phyloP scores from a whole-genome alignment of 35 echinoderm and acorn worm genomes.

The Ophiothrix spiculata region DNA sequence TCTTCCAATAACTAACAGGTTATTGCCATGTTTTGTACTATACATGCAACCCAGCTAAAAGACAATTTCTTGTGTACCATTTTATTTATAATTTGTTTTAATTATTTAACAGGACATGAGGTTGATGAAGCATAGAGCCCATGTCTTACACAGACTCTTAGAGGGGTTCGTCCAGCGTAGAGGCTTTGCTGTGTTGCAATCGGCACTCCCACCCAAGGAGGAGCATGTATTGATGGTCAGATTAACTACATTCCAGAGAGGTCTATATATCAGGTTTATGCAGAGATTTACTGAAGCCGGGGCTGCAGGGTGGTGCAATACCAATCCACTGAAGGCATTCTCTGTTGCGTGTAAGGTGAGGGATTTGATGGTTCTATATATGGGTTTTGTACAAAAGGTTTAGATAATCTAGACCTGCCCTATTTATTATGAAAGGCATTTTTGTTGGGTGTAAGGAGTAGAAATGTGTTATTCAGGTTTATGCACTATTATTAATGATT shows the following conservation, averaged over 20 bases:
- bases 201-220: conserved; percentile 68
- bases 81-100: background rate
- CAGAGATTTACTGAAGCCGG: conserved; percentile 90
- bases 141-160: conserved; percentile 79
- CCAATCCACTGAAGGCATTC: conserved; percentile 94
- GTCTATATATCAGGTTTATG: conserved; percentile 80
- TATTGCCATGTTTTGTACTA: background rate
- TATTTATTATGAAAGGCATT: no score
- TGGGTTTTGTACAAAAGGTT: no score
- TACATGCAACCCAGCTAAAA: background rate
- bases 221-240: conserved; percentile 82
- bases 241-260: conserved; percentile 79
- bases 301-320: conserved; percentile 70
- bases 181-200: conserved; percentile 63
- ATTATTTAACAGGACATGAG: conserved; percentile 71
- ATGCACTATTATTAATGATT: no score
- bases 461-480: no score
- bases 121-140: conserved; percentile 84
- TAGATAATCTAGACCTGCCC: no score
- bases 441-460: no score
- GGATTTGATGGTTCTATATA: no score
- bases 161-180: conserved; percentile 89
- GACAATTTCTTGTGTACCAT: background rate
- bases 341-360: conserved; percentile 94
- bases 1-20: background rate